These are phyloP conservation scores for Automeris io DNA, from an alignment of 2,888 invertebrate species.

Conservation along the genomic window DNA sequence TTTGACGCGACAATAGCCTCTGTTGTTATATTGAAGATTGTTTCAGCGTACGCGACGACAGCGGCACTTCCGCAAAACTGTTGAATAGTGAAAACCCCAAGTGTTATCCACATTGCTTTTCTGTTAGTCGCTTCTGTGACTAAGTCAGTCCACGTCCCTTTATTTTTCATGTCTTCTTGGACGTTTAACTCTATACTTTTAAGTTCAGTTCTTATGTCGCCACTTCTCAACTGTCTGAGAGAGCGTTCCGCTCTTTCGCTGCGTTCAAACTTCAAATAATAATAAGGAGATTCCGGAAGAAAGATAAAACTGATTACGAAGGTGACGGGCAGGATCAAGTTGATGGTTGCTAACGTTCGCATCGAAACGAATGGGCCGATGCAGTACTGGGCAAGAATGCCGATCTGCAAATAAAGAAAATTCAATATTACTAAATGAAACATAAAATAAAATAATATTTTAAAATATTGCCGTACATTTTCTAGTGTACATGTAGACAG, in stretches of 20 bases:
- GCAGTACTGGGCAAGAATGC: constrained; percentile 78
- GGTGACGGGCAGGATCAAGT: constrained; percentile 73
- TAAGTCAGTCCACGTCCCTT: constrained; percentile 70
- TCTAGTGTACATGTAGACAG: too few relatives aligned
- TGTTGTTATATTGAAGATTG: constrained; percentile 74
- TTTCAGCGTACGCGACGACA: constrained; percentile 78
- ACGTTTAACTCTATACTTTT: constrained; percentile 75
- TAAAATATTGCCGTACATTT: too few relatives aligned
- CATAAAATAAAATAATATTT: background rate
- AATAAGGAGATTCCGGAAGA: constrained; percentile 83
- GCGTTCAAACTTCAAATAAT: constrained; percentile 70
- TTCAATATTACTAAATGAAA: background rate
- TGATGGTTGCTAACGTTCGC: constrained; percentile 70
- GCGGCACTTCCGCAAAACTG: constrained; percentile 82
- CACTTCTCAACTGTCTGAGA: constrained; percentile 77
- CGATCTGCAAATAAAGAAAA: constrained; percentile 57
- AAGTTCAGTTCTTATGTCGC: constrained; percentile 68
- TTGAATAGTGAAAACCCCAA: constrained; percentile 77
- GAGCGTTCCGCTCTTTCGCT: constrained; percentile 75
- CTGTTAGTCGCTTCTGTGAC: constrained; percentile 74
- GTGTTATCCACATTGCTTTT: constrained; percentile 79
- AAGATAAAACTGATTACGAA: constrained; percentile 75
- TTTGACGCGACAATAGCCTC: constrained; percentile 23
- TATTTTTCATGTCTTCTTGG: constrained; percentile 72
- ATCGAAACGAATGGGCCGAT: constrained; percentile 78